Base-by-base conservation (phyloP, 1,140 invertebrate species). In the Apolygus lucorum region DNA sequence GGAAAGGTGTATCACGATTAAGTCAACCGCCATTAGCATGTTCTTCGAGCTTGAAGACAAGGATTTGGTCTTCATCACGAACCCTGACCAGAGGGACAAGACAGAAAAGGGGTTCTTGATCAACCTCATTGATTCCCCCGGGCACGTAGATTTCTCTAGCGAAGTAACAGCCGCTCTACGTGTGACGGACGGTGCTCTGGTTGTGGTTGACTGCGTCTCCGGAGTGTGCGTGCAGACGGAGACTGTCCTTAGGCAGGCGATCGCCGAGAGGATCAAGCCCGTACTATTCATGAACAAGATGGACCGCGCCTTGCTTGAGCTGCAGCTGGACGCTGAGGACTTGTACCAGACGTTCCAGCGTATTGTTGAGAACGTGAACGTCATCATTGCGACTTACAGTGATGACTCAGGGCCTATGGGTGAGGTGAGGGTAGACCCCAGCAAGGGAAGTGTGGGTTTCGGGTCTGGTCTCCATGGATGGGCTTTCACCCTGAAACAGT, bases 221-320 rank as follows among this genome's bases (percentile, higher is more conserved):
- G 96, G 94, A 87, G 96, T 99, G 68, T 99, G 96, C 82, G 96
- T 99, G 74, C 96, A 99, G 82, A 99, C 96, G 68, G 96, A 99
- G 82, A 99, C 96, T 81, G 96, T 99, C 70, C 82, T 99, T 75
- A 91, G 96, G 85, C 97, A 99, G 81, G 96, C 96, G 71, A 99
- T 99, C 80, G 93, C 94, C 73, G 97, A 99, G 82, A 90, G 96
- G 79, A 99, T 99, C 77, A 98, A 98, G 88, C 96, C 96, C 67
- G 93, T 99, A 76, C 84, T 99, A 72, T 99, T 99, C 89, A 98
- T 99, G 96, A 99, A 99, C 90, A 99, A 99, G 83, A 98, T 99
- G 96, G 97, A 99, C 84, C 90, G 96, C 76, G 96, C 95, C 75
- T 84, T 99, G 49, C 83, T 98, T 1, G 96, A 98, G 81, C 82